phyloP scores from a whole-genome alignment of 2,888 invertebrate species.

The Drosophila phalerata region DNA sequence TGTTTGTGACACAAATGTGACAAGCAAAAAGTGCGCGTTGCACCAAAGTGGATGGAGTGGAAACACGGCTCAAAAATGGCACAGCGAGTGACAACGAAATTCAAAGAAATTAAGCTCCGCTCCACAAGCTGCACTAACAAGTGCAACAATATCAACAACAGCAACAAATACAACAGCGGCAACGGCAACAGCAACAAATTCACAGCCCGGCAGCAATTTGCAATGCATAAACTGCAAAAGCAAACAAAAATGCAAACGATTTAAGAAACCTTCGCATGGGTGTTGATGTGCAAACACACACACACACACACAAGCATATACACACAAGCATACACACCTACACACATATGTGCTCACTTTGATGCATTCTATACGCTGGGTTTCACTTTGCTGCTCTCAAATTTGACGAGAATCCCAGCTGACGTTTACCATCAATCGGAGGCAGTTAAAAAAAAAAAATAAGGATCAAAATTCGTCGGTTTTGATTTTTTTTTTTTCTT shows the following conservation, averaged over 20 bases:
- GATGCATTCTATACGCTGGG: conserved; percentile 21
- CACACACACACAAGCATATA: not conserved
- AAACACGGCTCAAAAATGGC: conserved; percentile 53
- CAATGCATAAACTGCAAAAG: conserved; percentile 55
- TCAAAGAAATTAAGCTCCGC: conserved; percentile 79
- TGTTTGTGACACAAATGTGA: conserved; percentile 83
- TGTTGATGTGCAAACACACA: conserved; percentile 7
- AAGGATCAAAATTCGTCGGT: conserved; percentile 24
- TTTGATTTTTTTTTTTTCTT: conserved; percentile 11
- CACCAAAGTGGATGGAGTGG: conserved; percentile 76
- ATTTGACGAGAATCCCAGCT: conserved; percentile 10
- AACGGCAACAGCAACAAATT: conserved; percentile 28
- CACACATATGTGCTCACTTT: conserved; percentile 31
- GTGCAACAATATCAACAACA: conserved; percentile 30
- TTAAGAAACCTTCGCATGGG: conserved; percentile 30
- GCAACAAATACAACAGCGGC: conserved; percentile 36
- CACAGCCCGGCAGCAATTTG: conserved; percentile 60
- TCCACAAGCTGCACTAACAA: conserved; percentile 65
- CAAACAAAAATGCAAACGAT: conserved; percentile 52
- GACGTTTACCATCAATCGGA: conserved; percentile 4
- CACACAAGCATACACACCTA: not conserved
- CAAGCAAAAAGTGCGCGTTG: conserved; percentile 81
- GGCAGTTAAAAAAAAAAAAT: conserved; percentile 9
- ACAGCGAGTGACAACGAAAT: conserved; percentile 64
- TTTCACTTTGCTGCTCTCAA: not conserved